Conservation (phyloP, 2,113 vertebrate genomes). For the Bostrychus sinensis region DNA sequence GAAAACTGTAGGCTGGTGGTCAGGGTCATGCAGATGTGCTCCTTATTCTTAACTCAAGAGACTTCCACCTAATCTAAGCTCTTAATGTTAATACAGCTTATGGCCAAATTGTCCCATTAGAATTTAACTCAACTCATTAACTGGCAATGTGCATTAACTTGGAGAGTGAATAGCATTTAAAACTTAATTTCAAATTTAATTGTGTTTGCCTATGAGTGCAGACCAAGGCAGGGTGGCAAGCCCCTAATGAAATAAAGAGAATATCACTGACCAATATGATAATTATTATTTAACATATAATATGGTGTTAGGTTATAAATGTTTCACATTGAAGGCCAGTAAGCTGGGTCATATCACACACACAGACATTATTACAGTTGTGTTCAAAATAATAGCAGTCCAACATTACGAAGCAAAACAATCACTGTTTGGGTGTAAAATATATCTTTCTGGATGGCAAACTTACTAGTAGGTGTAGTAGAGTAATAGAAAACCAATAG, state of each 20-base stretch:
- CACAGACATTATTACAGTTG: too few relatives aligned
- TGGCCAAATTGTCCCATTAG: constrained; percentile 9
- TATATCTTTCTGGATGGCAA: too few relatives aligned
- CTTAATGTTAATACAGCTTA: constrained; percentile 47
- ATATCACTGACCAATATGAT: too few relatives aligned
- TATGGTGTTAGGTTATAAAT: too few relatives aligned
- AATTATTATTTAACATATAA: too few relatives aligned
- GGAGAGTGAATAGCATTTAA: neutral
- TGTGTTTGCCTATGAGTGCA: neutral
- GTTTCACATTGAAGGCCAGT: too few relatives aligned
- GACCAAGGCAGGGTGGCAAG: neutral
- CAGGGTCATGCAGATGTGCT: constrained; percentile 56
- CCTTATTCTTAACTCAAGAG: constrained; percentile 30
- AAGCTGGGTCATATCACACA: too few relatives aligned
- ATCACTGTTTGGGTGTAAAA: too few relatives aligned
- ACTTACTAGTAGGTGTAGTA: too few relatives aligned
- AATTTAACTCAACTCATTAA: constrained; percentile 11
- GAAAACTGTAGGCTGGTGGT: constrained; percentile 50
- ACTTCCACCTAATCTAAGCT: constrained; percentile 51
- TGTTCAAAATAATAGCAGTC: too few relatives aligned
- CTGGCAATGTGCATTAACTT: neutral
- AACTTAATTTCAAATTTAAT: neutral
- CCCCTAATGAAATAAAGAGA: neutral
- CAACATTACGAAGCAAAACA: too few relatives aligned
- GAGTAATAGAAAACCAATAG: too few relatives aligned